These are phyloP conservation scores for Pelmatolapia mariae DNA, from an alignment of 2,113 vertebrate species.

Conservation along the genomic window DNA sequence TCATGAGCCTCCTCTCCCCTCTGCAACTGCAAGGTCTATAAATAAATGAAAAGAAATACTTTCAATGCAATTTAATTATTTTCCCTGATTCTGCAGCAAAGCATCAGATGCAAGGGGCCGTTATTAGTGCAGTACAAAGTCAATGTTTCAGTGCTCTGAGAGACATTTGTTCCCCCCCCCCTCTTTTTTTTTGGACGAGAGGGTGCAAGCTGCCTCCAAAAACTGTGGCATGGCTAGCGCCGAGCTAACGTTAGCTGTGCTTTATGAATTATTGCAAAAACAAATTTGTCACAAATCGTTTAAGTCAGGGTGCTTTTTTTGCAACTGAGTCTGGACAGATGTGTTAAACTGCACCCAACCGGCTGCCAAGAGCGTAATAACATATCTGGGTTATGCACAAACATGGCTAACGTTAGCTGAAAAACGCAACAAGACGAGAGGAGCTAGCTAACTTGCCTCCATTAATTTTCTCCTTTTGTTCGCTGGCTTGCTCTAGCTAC, in stretches of 20 bases:
- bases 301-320: background rate
- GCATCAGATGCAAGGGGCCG: background rate
- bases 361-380: background rate
- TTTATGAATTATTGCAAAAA: background rate
- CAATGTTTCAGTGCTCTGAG: slow-evolving; percentile 8
- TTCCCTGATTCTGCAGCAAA: background rate
- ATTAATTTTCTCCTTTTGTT: slow-evolving; percentile 72
- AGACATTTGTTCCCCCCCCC: background rate
- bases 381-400: slow-evolving; percentile 4
- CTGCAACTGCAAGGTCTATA: slow-evolving; percentile 1
- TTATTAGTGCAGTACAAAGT: background rate
- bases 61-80: background rate
- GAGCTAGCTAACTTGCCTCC: slow-evolving; percentile 65
- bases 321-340: background rate
- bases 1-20: background rate
- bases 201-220: slow-evolving; percentile 9
- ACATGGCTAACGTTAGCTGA: slow-evolving; percentile 34
- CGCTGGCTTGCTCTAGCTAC: slow-evolving; percentile 52
- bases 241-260: slow-evolving; percentile 24
- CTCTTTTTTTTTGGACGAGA: background rate
- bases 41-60: background rate
- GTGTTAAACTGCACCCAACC: background rate
- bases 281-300: background rate
- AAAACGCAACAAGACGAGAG: slow-evolving; percentile 1
- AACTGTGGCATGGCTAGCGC: slow-evolving; percentile 14